Evolutionary conservation across 2,113 vertebrate species (phyloP).

Genomic region (Eptesicus fuscus): DNA sequence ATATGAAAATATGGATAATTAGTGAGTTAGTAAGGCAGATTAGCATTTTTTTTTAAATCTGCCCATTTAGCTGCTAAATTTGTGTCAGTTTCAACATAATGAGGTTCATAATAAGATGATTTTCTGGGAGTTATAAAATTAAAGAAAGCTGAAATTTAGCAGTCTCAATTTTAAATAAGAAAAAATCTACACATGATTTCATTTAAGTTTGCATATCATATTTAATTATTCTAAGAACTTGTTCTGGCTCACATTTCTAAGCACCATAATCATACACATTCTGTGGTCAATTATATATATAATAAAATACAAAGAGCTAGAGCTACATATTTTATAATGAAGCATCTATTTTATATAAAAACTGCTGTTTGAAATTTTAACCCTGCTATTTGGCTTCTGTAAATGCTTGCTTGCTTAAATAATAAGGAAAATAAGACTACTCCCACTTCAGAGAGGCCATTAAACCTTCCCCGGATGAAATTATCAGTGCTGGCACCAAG

Average conservation of each 20-base stretch:
- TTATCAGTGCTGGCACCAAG: too few relatives aligned
- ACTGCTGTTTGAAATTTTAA: too few relatives aligned
- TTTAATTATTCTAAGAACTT: neutral
- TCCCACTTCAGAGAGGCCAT: too few relatives aligned
- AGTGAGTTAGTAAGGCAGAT: neutral
- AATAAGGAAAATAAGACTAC: too few relatives aligned
- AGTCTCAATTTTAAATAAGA: neutral
- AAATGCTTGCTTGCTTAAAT: too few relatives aligned
- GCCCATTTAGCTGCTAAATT: slow-evolving; percentile 34
- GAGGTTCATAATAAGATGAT: slow-evolving; percentile 4
- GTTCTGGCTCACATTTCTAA: neutral
- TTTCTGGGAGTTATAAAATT: slow-evolving; percentile 6
- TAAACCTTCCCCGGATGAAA: too few relatives aligned
- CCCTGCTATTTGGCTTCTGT: too few relatives aligned
- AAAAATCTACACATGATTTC: neutral
- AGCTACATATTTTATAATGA: neutral
- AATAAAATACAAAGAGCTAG: neutral
- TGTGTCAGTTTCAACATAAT: slow-evolving; percentile 46
- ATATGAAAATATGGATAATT: slow-evolving; percentile 33
- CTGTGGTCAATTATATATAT: neutral
- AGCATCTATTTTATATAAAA: too few relatives aligned
- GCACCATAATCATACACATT: neutral
- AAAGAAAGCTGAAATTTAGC: slow-evolving; percentile 13
- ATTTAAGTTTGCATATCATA: neutral
- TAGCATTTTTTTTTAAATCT: neutral